These are phyloP conservation scores for Branchipolynoe longqiensis DNA, from an alignment of 2,888 invertebrate genomes.

Conservation along the genomic window DNA sequence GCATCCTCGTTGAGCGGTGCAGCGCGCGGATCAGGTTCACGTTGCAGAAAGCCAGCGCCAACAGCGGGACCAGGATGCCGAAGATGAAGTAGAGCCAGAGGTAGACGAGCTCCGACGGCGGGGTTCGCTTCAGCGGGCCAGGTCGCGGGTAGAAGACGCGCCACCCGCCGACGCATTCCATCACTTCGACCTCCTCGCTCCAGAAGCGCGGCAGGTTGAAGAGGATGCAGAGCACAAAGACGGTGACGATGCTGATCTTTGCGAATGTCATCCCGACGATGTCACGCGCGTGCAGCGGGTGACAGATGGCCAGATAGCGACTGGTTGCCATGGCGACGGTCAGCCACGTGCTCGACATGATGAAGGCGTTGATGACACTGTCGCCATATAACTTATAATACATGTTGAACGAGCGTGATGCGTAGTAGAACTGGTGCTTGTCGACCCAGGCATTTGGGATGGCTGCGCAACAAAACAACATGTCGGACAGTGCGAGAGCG, in stretches of 20 bases:
- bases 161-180: constrained; percentile 58
- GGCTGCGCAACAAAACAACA: constrained; percentile 78
- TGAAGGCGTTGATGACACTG: constrained; percentile 78
- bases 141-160: constrained; percentile 57
- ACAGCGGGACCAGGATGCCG: constrained; percentile 77
- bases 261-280: constrained; percentile 77
- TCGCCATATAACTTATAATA: constrained; percentile 74
- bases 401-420: constrained; percentile 57
- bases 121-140: constrained; percentile 50
- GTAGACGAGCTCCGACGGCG: constrained; percentile 58
- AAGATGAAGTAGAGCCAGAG: constrained; percentile 74
- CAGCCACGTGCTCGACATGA: constrained; percentile 79
- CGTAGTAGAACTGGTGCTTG: constrained; percentile 35
- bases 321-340: constrained; percentile 80
- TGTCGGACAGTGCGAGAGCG: constrained; percentile 78
- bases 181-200: constrained; percentile 50
- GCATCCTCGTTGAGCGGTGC: constrained; percentile 70
- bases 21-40: constrained; percentile 74
- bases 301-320: constrained; percentile 80
- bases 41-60: constrained; percentile 77
- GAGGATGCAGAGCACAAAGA: constrained; percentile 63
- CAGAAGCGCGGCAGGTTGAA: constrained; percentile 66
- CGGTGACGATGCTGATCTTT: constrained; percentile 72
- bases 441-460: constrained; percentile 74
- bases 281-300: constrained; percentile 79